Percentiles rank a stretch among this genome's conserved stretches.
Evolutionary conservation across 2,888 invertebrate genomes (phyloP).

Genomic region (Cryptophagus acutangulus): DNA sequence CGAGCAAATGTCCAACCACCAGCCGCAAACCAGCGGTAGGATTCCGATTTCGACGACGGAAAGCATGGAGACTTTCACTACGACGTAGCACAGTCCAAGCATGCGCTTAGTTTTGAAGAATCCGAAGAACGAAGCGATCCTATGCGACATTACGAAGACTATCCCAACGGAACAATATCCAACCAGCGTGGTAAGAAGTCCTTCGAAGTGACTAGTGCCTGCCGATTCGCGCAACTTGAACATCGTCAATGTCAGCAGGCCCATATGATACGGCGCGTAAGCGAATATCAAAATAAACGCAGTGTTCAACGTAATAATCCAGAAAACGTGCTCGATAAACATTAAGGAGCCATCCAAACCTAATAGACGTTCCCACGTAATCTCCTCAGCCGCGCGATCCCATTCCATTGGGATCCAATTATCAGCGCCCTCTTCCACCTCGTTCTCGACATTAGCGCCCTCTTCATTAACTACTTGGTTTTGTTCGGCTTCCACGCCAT

Average conservation of each 20-base stretch:
- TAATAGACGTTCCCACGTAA: slow-evolving; percentile 95
- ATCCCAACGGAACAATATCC: slow-evolving; percentile 91
- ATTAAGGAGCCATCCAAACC: slow-evolving; percentile 95
- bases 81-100: slow-evolving; percentile 89
- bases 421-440: slow-evolving; percentile 67
- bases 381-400: slow-evolving; percentile 95
- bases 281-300: slow-evolving; percentile 96
- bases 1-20: slow-evolving; percentile 99
- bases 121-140: slow-evolving; percentile 73
- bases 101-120: slow-evolving; percentile 76
- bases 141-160: slow-evolving; percentile 75
- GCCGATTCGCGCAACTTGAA: slow-evolving; percentile 64
- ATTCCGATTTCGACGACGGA: slow-evolving; percentile 97
- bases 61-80: slow-evolving; percentile 85
- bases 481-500: slow-evolving; percentile 37
- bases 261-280: slow-evolving; percentile 94
- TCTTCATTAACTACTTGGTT: slow-evolving; percentile 27
- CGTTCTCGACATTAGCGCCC: slow-evolving; percentile 42
- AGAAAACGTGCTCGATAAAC: slow-evolving; percentile 97
- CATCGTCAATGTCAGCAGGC: slow-evolving; percentile 72
- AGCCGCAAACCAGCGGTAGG: slow-evolving; percentile 93
- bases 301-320: slow-evolving; percentile 97
- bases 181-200: slow-evolving; percentile 83
- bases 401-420: slow-evolving; percentile 99
- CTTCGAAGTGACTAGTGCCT: slow-evolving; percentile 82